Evolutionary conservation across 2,113 vertebrate species (phyloP), one percentile per base, ranked within the genome.

Genomic region (Kobus ellipsiprymnus): DNA sequence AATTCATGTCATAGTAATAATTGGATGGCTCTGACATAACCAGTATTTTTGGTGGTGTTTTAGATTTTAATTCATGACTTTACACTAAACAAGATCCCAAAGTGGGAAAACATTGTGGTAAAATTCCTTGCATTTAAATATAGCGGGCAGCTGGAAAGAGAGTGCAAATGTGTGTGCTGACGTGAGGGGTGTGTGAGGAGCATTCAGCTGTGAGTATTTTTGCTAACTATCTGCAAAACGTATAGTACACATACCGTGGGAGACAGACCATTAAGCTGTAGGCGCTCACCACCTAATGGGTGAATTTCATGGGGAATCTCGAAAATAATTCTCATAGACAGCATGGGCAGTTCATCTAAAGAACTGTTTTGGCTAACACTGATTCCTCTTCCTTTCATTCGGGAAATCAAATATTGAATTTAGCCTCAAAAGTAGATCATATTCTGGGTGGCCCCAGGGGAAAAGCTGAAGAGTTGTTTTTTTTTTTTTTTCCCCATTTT

Each of bases 61-160:
- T 84, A 87, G 46, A 93, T 83, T 84, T 96, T 91, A 91, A 97
- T 97, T 97, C 86, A 40, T 83, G 91, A 90, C 55, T 96, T 98
- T 87, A 91, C 52, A 84, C 36, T 86, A 95, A 97, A 96, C 54
- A 97, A 93, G 89, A 97, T 92, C 40, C 90, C 5, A 67, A 82
- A 95, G 94, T 96, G 52, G 97, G 81, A 89, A 98, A 98, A 94
- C 57, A 96, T 8, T 46, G 54, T 92, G 85, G 64, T 25, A 71
- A 91, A 86, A 87, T 87, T 84, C 89, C 96, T 59, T 88, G 96
- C 92, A 93, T 97, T 97, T 98, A 97, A 98, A 97, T 97, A 96
- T 84, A 97, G 96, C 60, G 67, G 97, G 97, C 96, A 97, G 97
- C 97, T 97, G 95, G 87, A 62, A 86, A 92, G 91, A 84, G 77